Conservation (phyloP, 1,140 invertebrate genomes). For the Caerostris darwini region DNA sequence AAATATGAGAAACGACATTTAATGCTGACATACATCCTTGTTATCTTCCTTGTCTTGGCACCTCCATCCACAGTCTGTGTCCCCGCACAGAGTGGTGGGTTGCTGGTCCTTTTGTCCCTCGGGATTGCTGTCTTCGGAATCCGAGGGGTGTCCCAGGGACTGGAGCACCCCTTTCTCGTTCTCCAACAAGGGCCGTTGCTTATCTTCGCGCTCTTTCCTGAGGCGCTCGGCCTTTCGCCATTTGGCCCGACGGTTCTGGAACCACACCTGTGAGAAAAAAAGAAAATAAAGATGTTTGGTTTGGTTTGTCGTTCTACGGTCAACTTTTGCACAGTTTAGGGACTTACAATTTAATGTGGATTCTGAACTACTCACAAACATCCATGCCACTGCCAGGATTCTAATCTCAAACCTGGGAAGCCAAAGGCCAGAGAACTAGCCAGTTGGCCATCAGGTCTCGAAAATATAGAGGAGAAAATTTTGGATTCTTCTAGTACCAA, state of each 20-base stretch:
- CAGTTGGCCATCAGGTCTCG: too few species aligned
- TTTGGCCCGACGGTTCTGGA: constrained; percentile 95
- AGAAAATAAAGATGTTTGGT: neutral
- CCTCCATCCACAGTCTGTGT: constrained; percentile 34
- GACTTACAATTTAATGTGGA: too few species aligned
- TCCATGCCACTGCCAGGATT: too few species aligned
- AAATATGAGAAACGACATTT: too few species aligned
- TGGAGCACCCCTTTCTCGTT: neutral
- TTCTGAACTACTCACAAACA: too few species aligned
- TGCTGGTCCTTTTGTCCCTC: constrained; percentile 30
- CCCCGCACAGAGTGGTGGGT: neutral
- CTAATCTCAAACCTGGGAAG: too few species aligned
- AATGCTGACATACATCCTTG: neutral
- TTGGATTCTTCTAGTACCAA: too few species aligned
- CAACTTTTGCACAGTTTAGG: too few species aligned
- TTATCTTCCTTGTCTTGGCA: constrained; percentile 23
- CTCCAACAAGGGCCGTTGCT: constrained; percentile 72
- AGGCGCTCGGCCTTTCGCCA: constrained; percentile 95
- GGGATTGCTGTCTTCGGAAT: constrained; percentile 41
- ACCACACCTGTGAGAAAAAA: constrained; percentile 90
- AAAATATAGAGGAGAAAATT: too few species aligned
- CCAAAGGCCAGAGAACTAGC: too few species aligned
- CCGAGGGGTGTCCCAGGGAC: neutral
- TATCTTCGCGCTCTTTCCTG: constrained; percentile 88
- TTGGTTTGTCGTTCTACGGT: too few species aligned